Conservation (phyloP, 2,888 invertebrate genomes). For the Plusia festucae region DNA sequence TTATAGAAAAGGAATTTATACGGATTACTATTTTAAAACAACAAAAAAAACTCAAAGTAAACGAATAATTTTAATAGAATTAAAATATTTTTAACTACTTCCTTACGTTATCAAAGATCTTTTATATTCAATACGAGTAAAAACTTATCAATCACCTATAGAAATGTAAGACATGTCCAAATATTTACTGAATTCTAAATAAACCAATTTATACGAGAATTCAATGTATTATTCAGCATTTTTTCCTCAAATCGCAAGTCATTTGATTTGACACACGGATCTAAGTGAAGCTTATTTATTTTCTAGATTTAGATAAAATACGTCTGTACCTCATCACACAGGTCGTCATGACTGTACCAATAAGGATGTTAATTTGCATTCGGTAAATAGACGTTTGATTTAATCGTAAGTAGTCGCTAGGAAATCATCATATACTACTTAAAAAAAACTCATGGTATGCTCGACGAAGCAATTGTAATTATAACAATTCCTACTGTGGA, state of each 20-base stretch:
- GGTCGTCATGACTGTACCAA: slow-evolving; percentile 23
- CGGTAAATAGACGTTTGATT: slow-evolving; percentile 15
- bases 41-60: background rate
- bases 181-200: background rate
- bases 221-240: background rate
- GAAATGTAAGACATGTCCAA: background rate
- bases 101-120: background rate
- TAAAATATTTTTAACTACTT: background rate
- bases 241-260: slow-evolving; percentile 15
- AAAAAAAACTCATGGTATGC: background rate
- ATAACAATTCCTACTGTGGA: too few species aligned
- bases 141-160: background rate
- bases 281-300: slow-evolving; percentile 8
- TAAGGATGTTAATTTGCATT: slow-evolving; percentile 29
- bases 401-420: background rate
- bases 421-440: background rate
- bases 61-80: background rate
- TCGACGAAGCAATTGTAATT: background rate
- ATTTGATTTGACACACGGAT: slow-evolving; percentile 11
- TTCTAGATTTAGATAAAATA: slow-evolving; percentile 20
- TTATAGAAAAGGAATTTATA: background rate
- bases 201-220: background rate
- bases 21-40: background rate
- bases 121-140: background rate
- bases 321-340: slow-evolving; percentile 30